Evolutionary conservation across 1,140 invertebrate species (phyloP).

Genomic region (Magallana ariakensis): DNA sequence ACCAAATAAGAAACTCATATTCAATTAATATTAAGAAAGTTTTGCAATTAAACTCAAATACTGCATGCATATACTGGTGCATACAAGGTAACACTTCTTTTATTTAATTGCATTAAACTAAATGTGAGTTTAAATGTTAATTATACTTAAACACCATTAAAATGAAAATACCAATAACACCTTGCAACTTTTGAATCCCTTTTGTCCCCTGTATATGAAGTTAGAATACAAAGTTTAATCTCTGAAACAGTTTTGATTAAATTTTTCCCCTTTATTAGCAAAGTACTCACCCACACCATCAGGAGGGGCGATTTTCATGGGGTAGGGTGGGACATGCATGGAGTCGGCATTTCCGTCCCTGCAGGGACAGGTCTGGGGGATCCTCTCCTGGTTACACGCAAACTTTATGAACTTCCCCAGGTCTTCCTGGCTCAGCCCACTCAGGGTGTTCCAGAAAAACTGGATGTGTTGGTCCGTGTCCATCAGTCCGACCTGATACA

Average conservation of each 20-base stretch:
- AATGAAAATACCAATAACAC: background rate
- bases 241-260: background rate
- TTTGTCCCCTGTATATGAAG: background rate
- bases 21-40: too few species aligned
- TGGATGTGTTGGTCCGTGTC: slow-evolving; percentile 79
- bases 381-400: slow-evolving; percentile 79
- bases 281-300: slow-evolving; percentile 75
- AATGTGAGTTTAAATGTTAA: too few species aligned
- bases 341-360: slow-evolving; percentile 73
- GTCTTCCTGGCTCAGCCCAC: slow-evolving; percentile 77
- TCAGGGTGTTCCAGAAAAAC: slow-evolving; percentile 79
- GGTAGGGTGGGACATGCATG: slow-evolving; percentile 79
- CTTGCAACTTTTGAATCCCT: too few species aligned
- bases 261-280: background rate
- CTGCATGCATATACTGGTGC: too few species aligned
- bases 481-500: slow-evolving; percentile 80
- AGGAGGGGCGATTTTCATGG: slow-evolving; percentile 80
- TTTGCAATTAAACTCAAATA: too few species aligned
- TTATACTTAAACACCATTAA: too few species aligned
- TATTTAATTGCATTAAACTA: too few species aligned
- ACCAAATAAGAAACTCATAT: too few species aligned
- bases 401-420: slow-evolving; percentile 80
- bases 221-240: background rate
- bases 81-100: too few species aligned
- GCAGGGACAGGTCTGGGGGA: slow-evolving; percentile 78